A percentile compares a stretch with the other conserved stretches of the same genome.
Conservation (phyloP, 1,140 invertebrate genomes). For the Plodia interpunctella region DNA sequence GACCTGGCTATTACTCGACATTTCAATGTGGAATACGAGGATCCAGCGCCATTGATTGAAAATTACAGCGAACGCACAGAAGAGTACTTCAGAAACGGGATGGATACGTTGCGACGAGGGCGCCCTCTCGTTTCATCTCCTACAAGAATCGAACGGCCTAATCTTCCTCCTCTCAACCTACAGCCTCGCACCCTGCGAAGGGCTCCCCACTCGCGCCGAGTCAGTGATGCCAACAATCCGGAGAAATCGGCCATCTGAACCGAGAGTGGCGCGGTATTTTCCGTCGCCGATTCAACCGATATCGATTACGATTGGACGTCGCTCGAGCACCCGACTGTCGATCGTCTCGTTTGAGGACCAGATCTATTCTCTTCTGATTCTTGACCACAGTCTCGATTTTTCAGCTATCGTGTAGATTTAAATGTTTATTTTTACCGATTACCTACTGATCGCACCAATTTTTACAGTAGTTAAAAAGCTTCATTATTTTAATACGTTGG, state of each 20-base stretch:
- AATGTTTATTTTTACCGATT: neutral
- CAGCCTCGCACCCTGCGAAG: slow-evolving; percentile 79
- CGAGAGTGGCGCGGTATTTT: slow-evolving; percentile 72
- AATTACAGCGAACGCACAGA: slow-evolving; percentile 78
- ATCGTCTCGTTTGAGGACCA: slow-evolving; percentile 57
- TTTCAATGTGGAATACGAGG: slow-evolving; percentile 86
- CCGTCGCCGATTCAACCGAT: slow-evolving; percentile 68
- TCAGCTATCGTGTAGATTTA: neutral
- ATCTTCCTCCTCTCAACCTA: slow-evolving; percentile 85
- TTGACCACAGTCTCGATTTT: no score
- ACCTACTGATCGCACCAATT: neutral
- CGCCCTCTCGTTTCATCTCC: slow-evolving; percentile 84
- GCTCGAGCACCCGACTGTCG: slow-evolving; percentile 50
- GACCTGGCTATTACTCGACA: slow-evolving; percentile 79
- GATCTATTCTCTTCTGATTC: neutral
- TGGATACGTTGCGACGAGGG: slow-evolving; percentile 73
- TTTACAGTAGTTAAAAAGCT: neutral
- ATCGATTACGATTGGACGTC: slow-evolving; percentile 64
- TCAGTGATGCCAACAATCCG: slow-evolving; percentile 79
- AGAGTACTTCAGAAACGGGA: slow-evolving; percentile 61
- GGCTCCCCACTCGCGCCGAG: slow-evolving; percentile 78
- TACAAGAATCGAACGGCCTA: slow-evolving; percentile 87
- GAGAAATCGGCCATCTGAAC: slow-evolving; percentile 73
- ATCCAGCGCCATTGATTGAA: slow-evolving; percentile 83
- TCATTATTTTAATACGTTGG: neutral